Percentiles rank a stretch among this genome's conserved stretches.
Conservation (phyloP, 1,140 invertebrate species). For the Globodera ellingtonae region DNA sequence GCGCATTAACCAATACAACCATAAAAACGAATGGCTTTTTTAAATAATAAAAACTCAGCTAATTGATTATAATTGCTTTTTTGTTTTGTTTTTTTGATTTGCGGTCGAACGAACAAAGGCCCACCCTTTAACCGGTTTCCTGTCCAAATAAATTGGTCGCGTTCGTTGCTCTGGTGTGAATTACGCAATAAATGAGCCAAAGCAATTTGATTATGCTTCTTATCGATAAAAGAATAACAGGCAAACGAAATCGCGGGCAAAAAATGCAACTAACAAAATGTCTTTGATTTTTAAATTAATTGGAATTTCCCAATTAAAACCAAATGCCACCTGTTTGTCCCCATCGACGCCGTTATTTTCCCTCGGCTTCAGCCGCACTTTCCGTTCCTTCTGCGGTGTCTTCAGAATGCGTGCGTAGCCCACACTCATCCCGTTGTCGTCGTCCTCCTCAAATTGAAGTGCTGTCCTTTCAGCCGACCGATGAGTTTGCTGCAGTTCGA, state of each 20-base stretch:
- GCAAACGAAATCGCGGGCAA: too few relatives aligned
- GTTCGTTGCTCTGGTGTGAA: too few relatives aligned
- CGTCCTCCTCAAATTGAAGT: constrained; percentile 40
- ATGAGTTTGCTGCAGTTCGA: too few relatives aligned
- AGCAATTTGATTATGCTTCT: too few relatives aligned
- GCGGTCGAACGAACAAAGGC: background rate
- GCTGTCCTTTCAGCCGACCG: constrained; percentile 31
- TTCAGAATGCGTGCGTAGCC: constrained; percentile 45
- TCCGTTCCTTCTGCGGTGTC: constrained; percentile 31
- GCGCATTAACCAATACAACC: background rate
- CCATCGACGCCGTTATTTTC: background rate
- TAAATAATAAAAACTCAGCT: background rate
- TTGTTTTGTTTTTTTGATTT: background rate
- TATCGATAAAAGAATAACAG: too few relatives aligned
- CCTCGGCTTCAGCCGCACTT: background rate
- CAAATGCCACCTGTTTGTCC: background rate
- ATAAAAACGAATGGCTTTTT: background rate
- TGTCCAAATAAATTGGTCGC: too few relatives aligned
- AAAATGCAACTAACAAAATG: too few relatives aligned
- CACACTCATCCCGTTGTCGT: constrained; percentile 19
- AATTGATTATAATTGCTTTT: background rate
- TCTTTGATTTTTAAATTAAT: background rate
- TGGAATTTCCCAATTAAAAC: background rate
- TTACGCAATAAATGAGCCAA: too few relatives aligned
- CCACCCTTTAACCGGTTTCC: background rate